Conservation (phyloP, 2,888 invertebrate genomes). For the Eristalis arbustorum region DNA sequence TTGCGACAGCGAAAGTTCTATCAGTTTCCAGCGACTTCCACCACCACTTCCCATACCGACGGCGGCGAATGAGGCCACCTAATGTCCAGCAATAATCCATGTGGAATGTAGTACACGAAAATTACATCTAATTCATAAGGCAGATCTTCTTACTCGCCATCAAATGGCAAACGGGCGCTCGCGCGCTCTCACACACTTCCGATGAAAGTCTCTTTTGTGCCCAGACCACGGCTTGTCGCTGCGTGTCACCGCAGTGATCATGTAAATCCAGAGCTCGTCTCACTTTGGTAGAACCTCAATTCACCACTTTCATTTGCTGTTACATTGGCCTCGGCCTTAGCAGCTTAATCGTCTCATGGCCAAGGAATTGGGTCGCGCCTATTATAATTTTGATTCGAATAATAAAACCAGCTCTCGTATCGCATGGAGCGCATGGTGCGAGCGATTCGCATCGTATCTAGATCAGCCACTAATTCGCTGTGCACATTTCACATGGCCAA, state of each 20-base stretch:
- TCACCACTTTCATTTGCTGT: constrained; percentile 60
- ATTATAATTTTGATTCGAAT: constrained; percentile 42
- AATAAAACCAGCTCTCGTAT: constrained; percentile 9
- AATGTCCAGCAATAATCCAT: constrained; percentile 25
- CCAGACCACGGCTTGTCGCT: constrained; percentile 2
- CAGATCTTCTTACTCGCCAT: constrained; percentile 8
- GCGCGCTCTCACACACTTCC: constrained; percentile 13
- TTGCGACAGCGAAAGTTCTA: constrained; percentile 53
- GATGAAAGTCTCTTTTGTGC: constrained; percentile 38
- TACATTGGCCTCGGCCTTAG: constrained; percentile 7
- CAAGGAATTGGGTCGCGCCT: constrained; percentile 45
- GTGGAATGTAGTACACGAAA: constrained; percentile 33
- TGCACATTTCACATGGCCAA: constrained; percentile 36
- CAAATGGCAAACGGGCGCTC: constrained; percentile 14
- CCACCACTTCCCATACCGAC: neutral
- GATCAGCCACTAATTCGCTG: constrained; percentile 46
- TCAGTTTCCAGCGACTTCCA: neutral
- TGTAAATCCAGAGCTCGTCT: constrained; percentile 21
- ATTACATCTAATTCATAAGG: constrained; percentile 22
- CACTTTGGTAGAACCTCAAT: constrained; percentile 38
- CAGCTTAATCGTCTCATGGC: constrained; percentile 20
- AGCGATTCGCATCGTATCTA: constrained; percentile 25
- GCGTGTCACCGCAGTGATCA: neutral
- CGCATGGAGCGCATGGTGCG: neutral
- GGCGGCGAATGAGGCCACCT: constrained; percentile 18